These are phyloP conservation scores for Halesus radiatus DNA, from an alignment of 1,140 invertebrate species.

Conservation along the genomic window DNA sequence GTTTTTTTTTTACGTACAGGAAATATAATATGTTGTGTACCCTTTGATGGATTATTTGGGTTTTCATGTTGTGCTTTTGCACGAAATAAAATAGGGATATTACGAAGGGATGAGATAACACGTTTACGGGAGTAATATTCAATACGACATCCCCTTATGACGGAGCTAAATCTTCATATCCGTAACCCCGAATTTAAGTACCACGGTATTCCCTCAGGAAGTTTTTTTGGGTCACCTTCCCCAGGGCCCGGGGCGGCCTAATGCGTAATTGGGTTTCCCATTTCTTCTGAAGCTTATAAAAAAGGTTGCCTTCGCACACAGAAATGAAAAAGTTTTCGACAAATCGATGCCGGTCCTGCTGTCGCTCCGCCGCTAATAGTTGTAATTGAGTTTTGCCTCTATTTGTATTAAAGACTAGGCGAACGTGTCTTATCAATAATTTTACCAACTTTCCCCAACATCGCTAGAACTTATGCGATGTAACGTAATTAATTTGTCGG, in stretches of 20 bases:
- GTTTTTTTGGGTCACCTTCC: constrained; percentile 16
- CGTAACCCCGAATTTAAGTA: not conserved
- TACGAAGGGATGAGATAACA: too few relatives aligned
- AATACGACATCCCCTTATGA: not conserved
- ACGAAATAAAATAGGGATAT: too few relatives aligned
- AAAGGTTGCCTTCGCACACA: not conserved
- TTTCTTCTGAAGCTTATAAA: constrained; percentile 8
- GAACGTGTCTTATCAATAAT: too few relatives aligned
- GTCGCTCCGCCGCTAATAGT: not conserved
- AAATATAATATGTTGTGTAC: too few relatives aligned
- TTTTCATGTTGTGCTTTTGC: too few relatives aligned
- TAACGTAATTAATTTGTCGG: too few relatives aligned
- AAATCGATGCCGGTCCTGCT: not conserved
- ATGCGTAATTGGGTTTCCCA: constrained; percentile 26
- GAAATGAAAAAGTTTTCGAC: constrained; percentile 5
- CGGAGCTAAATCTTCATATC: not conserved
- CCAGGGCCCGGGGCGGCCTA: constrained; percentile 3
- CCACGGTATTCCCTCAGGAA: not conserved
- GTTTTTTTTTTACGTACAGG: too few relatives aligned
- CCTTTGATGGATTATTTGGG: too few relatives aligned
- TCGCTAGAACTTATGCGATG: too few relatives aligned
- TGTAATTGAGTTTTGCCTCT: constrained; percentile 9
- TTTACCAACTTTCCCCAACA: too few relatives aligned
- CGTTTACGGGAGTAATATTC: not conserved
- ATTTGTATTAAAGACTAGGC: not conserved